phyloP scores from a whole-genome alignment of 53 echinoderm and acorn worm genomes.

The Antedon mediterranea region DNA sequence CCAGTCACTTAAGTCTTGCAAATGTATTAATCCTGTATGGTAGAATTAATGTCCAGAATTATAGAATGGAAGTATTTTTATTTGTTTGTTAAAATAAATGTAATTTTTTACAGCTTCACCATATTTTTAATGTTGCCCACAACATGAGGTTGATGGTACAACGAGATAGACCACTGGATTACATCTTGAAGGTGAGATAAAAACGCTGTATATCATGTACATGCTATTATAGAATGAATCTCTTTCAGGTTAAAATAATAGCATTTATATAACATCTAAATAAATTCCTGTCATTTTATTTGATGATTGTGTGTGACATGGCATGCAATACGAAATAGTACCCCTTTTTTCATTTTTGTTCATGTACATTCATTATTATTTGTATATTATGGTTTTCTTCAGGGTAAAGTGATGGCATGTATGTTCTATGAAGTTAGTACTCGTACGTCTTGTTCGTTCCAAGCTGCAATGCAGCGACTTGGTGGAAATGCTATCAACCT shows the following conservation, averaged over 20 bases:
- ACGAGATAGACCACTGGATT: conserved; percentile 56
- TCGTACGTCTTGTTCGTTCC: conserved; percentile 52
- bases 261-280: too few relatives aligned
- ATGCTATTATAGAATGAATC: too few relatives aligned
- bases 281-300: too few relatives aligned
- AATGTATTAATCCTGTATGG: neutral
- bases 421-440: conserved; percentile 98
- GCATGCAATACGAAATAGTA: too few relatives aligned
- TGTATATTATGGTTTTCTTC: neutral
- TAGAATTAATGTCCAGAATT: neutral
- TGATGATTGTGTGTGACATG: too few relatives aligned
- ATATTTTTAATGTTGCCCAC: conserved; percentile 85
- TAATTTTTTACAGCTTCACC: conserved; percentile 51
- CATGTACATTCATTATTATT: too few relatives aligned
- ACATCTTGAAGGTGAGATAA: conserved; percentile 81
- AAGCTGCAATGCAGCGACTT: conserved; percentile 79
- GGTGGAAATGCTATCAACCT: conserved; percentile 73
- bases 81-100: neutral
- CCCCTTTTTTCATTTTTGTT: too few relatives aligned
- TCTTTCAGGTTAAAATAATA: too few relatives aligned
- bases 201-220: too few relatives aligned
- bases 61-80: neutral
- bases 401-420: conserved; percentile 82
- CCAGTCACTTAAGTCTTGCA: neutral
- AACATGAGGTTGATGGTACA: conserved; percentile 63